A percentile compares a stretch with the other conserved stretches of the same genome.
phyloP scores from a whole-genome alignment of 53 echinoderm and acorn worm genomes.

The Temnopleurus reevesii region DNA sequence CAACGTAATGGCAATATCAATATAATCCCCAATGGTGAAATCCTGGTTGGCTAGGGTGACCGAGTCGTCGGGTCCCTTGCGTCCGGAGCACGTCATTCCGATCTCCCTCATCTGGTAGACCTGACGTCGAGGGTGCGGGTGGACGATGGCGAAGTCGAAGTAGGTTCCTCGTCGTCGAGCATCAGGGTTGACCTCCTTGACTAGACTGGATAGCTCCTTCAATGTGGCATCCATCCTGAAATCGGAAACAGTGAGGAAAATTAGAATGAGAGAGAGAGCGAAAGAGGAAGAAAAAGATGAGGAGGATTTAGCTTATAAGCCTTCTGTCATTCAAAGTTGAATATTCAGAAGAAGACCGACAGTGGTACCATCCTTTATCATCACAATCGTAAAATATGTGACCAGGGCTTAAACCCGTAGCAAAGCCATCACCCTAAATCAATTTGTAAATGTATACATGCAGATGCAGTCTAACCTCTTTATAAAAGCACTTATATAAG shows the following conservation, averaged over 20 bases:
- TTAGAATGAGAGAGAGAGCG: not conserved
- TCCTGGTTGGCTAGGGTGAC: constrained; percentile 70
- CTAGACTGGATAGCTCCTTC: constrained; percentile 92
- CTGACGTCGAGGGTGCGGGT: constrained; percentile 69
- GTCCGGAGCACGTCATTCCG: constrained; percentile 97
- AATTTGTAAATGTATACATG: no score
- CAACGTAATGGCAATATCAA: constrained; percentile 93
- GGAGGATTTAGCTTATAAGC: not conserved
- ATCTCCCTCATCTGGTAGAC: constrained; percentile 86
- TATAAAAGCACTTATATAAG: no score
- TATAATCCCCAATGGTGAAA: constrained; percentile 91
- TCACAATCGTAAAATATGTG: no score
- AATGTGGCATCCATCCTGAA: constrained; percentile 92
- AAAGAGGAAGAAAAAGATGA: not conserved
- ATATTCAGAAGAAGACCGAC: no score
- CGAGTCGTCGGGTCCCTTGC: constrained; percentile 90
- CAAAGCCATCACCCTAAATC: no score
- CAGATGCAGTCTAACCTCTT: no score
- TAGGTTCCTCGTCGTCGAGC: constrained; percentile 89
- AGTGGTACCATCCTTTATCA: no score
- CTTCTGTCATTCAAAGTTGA: no score
- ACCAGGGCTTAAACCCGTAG: no score
- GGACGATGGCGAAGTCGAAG: constrained; percentile 92
- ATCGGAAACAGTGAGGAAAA: not conserved
- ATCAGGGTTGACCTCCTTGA: constrained; percentile 98